A percentile compares a stretch with the other conserved stretches of the same genome.
These are phyloP conservation scores for Mormyrops attenuatus DNA, from an alignment of 2,797 vertebrate genomes.

Conservation along the genomic window DNA sequence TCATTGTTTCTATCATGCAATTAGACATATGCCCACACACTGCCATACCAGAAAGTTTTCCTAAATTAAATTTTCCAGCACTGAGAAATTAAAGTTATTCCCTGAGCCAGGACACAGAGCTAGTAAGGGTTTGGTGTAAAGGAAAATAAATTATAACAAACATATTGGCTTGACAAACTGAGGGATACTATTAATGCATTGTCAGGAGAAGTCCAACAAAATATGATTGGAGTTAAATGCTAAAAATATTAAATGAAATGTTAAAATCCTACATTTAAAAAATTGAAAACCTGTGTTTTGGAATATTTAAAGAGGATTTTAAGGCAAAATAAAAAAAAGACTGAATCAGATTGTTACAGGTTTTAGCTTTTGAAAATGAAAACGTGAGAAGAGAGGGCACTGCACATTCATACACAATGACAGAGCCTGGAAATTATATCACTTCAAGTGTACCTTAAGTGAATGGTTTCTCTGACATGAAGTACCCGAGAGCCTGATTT, in stretches of 20 bases:
- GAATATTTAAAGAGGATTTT: neutral
- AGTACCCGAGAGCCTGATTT: neutral
- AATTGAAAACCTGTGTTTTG: neutral
- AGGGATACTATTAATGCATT: neutral
- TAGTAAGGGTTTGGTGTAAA: conserved; percentile 1
- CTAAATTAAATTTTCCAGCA: neutral
- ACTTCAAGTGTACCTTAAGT: neutral
- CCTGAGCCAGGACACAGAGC: neutral
- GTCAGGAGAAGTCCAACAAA: neutral
- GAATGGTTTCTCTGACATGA: neutral
- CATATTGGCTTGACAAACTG: neutral
- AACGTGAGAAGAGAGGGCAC: neutral
- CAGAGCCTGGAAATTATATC: neutral
- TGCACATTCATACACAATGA: neutral
- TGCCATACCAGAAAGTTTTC: neutral
- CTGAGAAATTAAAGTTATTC: neutral
- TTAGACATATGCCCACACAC: neutral
- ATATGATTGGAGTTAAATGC: neutral
- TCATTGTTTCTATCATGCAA: neutral
- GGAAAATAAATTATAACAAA: neutral
- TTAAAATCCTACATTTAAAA: neutral
- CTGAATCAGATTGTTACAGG: neutral
- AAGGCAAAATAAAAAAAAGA: neutral
- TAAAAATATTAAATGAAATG: neutral
- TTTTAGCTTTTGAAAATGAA: neutral